Evolutionary conservation across 2,797 vertebrate species (phyloP), one percentile per base, ranked within the genome.

Genomic region (Myotis planiceps): DNA sequence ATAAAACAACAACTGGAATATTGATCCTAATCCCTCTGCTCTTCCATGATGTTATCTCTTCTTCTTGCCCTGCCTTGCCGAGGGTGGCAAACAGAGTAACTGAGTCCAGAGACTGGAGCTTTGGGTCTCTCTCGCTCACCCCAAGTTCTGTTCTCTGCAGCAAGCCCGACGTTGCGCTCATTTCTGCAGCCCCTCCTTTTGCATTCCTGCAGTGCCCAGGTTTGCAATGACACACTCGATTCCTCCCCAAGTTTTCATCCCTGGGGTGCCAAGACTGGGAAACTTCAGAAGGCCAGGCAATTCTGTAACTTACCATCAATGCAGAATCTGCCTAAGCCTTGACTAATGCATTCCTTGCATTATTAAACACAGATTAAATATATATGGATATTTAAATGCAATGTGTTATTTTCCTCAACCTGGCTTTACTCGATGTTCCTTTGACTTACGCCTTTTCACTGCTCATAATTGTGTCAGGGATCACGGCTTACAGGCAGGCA

Each of bases 401-500:
- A 90, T 2, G 72, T 85, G 49, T 96, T 55, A 66, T 66, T 25
- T 96, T 92, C 91, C 94, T 93, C 92, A 97, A 94, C 95, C 37
- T 60, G 88, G 86, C 21, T 95, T 84, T 13, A 75, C 58, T 97
- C 18, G n/a, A 88, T 93, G 83, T 96, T 96, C 68, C 74, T 96
- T 86, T 96, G 96, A 96, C 80, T 97, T 95, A 79, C 0, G 34
- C 51, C 93, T 96, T 92, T 88, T 90, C 97, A 83, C 88, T 92
- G 94, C 95, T 96, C 91, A 88, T 95, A 94, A 94, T 95, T 97
- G 91, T 96, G 94, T 96, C 88, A 82, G 89, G 84, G 95, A 95
- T 88, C 95, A 90, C 96, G 92, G 96, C 92, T 97, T 91, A 76
- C 29, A 86, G 82, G 83, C 85, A 53, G 80, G 27, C 63, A 76